A percentile compares a stretch with the other conserved stretches of the same genome.
Conservation (phyloP, 2,113 vertebrate species). For the Nematolebias whitei region DNA sequence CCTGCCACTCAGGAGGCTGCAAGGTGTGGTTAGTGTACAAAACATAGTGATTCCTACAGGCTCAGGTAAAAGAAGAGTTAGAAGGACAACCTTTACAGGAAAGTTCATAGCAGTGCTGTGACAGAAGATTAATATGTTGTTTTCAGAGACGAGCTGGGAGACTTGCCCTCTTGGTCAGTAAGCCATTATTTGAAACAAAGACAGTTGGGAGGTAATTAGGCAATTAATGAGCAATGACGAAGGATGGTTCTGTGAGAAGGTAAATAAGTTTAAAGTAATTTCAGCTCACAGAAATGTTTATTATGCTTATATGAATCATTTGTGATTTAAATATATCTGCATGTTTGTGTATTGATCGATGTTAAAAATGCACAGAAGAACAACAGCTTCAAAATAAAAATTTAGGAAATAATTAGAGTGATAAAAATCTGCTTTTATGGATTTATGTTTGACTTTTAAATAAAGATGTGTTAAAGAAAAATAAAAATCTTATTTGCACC, state of each 20-base stretch:
- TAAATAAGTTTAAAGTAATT: constrained; percentile 26
- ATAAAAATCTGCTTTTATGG: no score
- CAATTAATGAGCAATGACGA: constrained; percentile 78
- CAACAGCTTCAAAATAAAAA: no score
- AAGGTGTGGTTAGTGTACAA: no score
- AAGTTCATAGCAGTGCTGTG: constrained; percentile 28
- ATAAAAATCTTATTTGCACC: no score
- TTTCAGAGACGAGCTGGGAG: constrained; percentile 73
- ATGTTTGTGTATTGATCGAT: background rate
- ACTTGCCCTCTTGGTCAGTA: constrained; percentile 72
- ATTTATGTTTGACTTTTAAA: no score
- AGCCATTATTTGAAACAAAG: constrained; percentile 69
- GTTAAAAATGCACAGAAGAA: no score
- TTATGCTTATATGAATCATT: background rate
- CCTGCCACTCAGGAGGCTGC: no score
- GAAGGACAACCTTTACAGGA: constrained; percentile 28
- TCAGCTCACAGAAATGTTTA: background rate
- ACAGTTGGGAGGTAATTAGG: constrained; percentile 78
- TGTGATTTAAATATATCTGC: background rate
- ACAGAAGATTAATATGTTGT: constrained; percentile 74
- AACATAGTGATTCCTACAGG: no score
- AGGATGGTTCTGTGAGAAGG: constrained; percentile 51
- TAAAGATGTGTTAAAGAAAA: no score
- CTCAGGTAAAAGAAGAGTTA: constrained; percentile 18
- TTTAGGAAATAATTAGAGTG: no score